Evolutionary conservation across 2,113 vertebrate genomes (phyloP).

Genomic region (Hyperoodon ampullatus): DNA sequence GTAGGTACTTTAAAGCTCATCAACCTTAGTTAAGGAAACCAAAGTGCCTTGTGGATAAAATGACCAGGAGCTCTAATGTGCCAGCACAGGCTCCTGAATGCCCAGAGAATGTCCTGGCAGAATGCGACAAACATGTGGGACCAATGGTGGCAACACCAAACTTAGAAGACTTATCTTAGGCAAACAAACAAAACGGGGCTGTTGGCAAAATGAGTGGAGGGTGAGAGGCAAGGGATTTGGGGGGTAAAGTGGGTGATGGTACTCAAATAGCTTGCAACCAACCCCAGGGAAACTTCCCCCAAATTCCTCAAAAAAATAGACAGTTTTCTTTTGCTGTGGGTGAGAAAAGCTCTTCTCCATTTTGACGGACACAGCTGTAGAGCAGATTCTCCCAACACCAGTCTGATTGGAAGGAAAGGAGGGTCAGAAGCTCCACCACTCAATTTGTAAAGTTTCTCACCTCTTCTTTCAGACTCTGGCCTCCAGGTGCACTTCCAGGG

Average conservation of each 20-base stretch:
- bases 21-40: no score
- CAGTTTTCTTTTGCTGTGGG: background rate
- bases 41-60: no score
- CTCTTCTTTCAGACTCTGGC: background rate
- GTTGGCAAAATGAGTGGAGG: no score
- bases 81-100: no score
- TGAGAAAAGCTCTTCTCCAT: background rate
- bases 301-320: background rate
- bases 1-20: no score
- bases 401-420: background rate
- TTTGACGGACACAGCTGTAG: background rate
- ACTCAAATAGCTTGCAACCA: background rate
- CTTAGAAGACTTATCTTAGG: no score
- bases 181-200: no score
- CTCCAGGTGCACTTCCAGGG: fast-evolving
- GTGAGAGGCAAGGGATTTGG: no score
- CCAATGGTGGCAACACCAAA: background rate
- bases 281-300: background rate
- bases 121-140: background rate
- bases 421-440: background rate
- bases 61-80: no score
- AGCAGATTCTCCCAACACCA: background rate
- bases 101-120: no score
- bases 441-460: background rate
- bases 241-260: no score